phyloP scores from a whole-genome alignment of 2,888 invertebrate species.

The Torymus aiolomorphi region DNA sequence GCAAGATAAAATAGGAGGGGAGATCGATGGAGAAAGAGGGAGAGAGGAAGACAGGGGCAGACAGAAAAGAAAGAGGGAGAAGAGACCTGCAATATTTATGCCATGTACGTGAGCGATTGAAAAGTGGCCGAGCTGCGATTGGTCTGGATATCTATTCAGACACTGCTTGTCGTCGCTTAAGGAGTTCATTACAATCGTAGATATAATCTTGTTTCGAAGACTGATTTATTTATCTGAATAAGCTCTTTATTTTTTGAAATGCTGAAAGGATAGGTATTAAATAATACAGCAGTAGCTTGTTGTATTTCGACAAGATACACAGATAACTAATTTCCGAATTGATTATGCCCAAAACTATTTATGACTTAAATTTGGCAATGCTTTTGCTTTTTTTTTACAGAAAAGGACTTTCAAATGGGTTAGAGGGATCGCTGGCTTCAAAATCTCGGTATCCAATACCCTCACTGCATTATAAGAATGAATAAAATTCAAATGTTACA shows the following conservation, averaged over 20 bases:
- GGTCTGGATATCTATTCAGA: slow-evolving; percentile 22
- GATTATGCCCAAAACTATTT: too few species aligned
- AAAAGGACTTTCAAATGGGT: slow-evolving; percentile 85
- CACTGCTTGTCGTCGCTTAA: neutral
- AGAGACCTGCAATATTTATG: slow-evolving; percentile 27
- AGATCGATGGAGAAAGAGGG: neutral
- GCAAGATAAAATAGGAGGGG: neutral
- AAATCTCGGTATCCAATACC: slow-evolving; percentile 80
- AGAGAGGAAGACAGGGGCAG: too few species aligned
- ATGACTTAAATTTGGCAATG: too few species aligned
- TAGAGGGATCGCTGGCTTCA: slow-evolving; percentile 84
- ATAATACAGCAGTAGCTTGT: too few species aligned
- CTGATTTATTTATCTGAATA: too few species aligned
- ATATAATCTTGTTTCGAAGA: neutral
- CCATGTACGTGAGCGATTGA: slow-evolving; percentile 25
- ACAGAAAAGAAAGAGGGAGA: neutral
- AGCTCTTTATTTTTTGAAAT: too few species aligned
- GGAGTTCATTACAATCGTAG: neutral
- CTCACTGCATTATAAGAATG: slow-evolving; percentile 84
- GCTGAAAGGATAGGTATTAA: too few species aligned
- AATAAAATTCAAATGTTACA: slow-evolving; percentile 80
- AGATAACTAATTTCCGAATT: too few species aligned
- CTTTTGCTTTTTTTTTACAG: too few species aligned
- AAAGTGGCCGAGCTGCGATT: slow-evolving; percentile 23
- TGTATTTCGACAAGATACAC: too few species aligned